Percentiles rank a stretch among this genome's conserved stretches.
phyloP scores from a whole-genome alignment of 2,797 vertebrate genomes.

The Rhinoraja longicauda region DNA sequence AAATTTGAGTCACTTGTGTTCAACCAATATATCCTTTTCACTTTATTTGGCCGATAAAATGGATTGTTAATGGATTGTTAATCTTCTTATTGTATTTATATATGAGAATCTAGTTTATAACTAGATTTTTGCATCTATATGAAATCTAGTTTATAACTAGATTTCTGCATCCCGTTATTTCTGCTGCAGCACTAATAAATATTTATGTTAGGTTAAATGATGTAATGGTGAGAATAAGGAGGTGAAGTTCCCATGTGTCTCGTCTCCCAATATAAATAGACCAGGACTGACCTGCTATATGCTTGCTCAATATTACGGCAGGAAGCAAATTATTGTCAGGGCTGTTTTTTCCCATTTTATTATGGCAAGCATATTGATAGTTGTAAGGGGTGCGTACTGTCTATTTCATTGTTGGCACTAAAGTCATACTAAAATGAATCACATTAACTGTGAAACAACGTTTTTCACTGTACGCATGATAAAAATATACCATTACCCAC shows the following conservation, averaged over 20 bases:
- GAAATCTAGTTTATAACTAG: not conserved
- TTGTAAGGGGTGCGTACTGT: not conserved
- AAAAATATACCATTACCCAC: too few relatives aligned
- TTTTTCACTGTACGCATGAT: too few relatives aligned
- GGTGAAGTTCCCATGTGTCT: too few relatives aligned
- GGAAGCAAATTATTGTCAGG: too few relatives aligned
- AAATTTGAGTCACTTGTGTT: not conserved
- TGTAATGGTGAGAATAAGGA: not conserved
- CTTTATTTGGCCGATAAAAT: not conserved
- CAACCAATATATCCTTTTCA: not conserved
- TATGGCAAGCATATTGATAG: not conserved
- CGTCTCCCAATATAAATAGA: too few relatives aligned
- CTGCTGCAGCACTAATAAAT: not conserved
- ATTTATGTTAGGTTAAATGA: not conserved
- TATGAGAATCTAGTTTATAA: too few relatives aligned
- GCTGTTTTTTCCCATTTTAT: not conserved
- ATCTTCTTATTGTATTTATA: not conserved
- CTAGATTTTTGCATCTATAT: too few relatives aligned
- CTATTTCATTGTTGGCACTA: not conserved
- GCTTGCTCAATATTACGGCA: too few relatives aligned
- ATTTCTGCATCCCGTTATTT: not conserved
- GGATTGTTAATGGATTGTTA: not conserved
- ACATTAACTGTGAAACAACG: not conserved
- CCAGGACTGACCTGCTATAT: too few relatives aligned
- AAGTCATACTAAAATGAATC: not conserved